phyloP scores from a whole-genome alignment of 2,888 invertebrate genomes.

The Alentia gelatinosa region DNA sequence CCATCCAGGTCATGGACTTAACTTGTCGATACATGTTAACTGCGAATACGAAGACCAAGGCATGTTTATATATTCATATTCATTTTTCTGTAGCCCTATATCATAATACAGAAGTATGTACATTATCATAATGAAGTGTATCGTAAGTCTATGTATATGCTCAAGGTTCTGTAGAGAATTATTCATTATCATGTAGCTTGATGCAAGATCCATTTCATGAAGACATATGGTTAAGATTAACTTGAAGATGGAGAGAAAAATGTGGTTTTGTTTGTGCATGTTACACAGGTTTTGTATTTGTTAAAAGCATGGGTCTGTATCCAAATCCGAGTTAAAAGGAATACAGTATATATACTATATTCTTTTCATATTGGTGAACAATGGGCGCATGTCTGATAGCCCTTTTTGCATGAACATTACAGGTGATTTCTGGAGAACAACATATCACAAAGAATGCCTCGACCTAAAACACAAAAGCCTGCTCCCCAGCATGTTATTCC shows the following conservation, averaged over 20 bases:
- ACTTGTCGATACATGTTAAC: background rate
- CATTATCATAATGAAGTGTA: no score
- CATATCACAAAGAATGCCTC: background rate
- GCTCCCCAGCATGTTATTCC: background rate
- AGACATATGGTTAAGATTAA: background rate
- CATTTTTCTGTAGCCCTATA: no score
- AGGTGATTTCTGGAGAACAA: background rate
- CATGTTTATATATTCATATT: no score
- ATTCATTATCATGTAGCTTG: no score
- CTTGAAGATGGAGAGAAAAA: background rate
- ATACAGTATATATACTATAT: background rate
- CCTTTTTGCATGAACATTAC: background rate
- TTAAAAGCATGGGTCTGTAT: background rate
- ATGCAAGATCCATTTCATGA: no score
- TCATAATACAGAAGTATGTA: no score
- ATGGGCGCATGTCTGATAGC: no score
- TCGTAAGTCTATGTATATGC: no score
- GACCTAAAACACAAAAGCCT: background rate
- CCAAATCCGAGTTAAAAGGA: background rate
- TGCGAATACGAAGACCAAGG: no score
- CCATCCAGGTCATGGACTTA: background rate
- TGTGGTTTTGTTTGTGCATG: background rate
- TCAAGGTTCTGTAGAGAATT: no score
- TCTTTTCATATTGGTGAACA: no score
- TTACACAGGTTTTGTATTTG: background rate